A percentile compares a stretch with the other conserved stretches of the same genome.
Evolutionary conservation across 2,888 invertebrate genomes (phyloP).

Genomic region (Lasioglossum leucozonium): DNA sequence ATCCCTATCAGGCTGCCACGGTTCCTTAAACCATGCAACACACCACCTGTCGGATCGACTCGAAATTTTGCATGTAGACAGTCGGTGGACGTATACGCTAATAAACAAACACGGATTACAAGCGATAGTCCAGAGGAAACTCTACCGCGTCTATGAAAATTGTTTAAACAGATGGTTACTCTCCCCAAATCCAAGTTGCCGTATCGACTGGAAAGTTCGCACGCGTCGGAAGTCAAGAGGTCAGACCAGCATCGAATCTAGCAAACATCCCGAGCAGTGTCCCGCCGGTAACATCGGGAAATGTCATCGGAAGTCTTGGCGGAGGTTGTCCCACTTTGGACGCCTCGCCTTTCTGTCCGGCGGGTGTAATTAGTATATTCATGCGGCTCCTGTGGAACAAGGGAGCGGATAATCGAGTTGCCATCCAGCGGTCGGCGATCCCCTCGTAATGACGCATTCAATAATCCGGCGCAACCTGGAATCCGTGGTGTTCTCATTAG

Average conservation of each 20-base stretch:
- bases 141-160: too few species aligned
- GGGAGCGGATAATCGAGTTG: slow-evolving; percentile 35
- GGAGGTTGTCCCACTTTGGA: not conserved
- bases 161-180: too few species aligned
- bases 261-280: not conserved
- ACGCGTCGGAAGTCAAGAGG: not conserved
- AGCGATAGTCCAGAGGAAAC: too few species aligned
- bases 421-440: slow-evolving; percentile 7
- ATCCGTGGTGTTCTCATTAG: slow-evolving; percentile 43
- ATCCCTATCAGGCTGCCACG: not conserved
- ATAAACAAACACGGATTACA: too few species aligned
- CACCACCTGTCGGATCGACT: not conserved
- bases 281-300: not conserved
- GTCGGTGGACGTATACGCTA: not conserved
- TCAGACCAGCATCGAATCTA: not conserved
- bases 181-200: not conserved
- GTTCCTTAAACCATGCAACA: not conserved
- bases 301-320: not conserved
- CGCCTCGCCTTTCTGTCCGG: not conserved
- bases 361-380: slow-evolving; percentile 26
- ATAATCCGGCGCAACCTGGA: slow-evolving; percentile 35
- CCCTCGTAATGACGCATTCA: slow-evolving; percentile 39
- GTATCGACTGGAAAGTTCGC: not conserved
- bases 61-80: not conserved
- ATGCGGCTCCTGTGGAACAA: not conserved